These are phyloP conservation scores for Eupeodes luniger DNA, from an alignment of 2,888 invertebrate genomes.

Conservation along the genomic window DNA sequence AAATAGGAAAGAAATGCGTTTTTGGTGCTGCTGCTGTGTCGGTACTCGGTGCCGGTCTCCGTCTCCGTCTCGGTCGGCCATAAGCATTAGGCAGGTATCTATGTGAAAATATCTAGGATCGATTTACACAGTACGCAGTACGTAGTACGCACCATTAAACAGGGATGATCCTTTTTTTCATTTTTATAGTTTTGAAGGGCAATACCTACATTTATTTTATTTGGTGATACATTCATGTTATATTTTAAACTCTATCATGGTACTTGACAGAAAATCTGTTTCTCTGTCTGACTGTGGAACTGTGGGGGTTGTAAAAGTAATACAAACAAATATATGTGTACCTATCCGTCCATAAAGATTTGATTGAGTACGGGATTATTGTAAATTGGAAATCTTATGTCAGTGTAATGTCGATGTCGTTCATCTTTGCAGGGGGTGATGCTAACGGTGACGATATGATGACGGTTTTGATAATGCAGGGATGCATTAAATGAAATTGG, in stretches of 20 bases:
- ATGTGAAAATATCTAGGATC: slow-evolving; percentile 55
- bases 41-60: not conserved
- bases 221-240: slow-evolving; percentile 16
- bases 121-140: slow-evolving; percentile 16
- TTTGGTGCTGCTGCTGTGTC: slow-evolving; percentile 45
- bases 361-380: slow-evolving; percentile 63
- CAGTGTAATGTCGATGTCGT: slow-evolving; percentile 29
- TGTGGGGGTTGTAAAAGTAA: slow-evolving; percentile 70
- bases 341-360: not conserved
- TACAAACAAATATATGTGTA: not conserved
- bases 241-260: slow-evolving; percentile 33
- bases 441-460: not conserved
- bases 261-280: slow-evolving; percentile 71
- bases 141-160: slow-evolving; percentile 46
- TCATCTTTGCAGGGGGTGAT: slow-evolving; percentile 67
- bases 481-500: slow-evolving; percentile 7
- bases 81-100: slow-evolving; percentile 39
- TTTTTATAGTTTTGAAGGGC: slow-evolving; percentile 19
- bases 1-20: slow-evolving; percentile 40
- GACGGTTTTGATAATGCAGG: slow-evolving; percentile 17
- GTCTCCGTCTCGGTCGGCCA: no score
- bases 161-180: slow-evolving; percentile 59
- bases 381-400: slow-evolving; percentile 50
- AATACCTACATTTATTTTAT: not conserved
- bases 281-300: slow-evolving; percentile 29